These are phyloP conservation scores for Lordiphosa clarofinis DNA, from an alignment of 1,140 invertebrate species.

Conservation along the genomic window DNA sequence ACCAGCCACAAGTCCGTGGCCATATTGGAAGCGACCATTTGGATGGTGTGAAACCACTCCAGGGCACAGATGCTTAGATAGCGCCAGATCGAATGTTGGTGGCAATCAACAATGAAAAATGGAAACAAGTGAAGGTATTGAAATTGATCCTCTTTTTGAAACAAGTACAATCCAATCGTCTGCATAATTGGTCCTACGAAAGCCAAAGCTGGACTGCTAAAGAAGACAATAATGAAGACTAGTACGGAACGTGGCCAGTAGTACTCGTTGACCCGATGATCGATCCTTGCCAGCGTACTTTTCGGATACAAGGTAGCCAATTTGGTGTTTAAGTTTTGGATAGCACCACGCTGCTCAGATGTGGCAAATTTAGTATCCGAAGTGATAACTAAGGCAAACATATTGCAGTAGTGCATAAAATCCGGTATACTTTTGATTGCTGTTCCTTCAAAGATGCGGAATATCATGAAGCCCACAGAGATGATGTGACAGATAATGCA, in stretches of 20 bases:
- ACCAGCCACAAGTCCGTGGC: constrained; percentile 40
- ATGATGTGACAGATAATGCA: constrained; percentile 21
- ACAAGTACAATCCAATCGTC: constrained; percentile 9
- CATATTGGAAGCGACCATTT: background rate
- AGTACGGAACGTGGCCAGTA: constrained; percentile 27
- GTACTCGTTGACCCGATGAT: constrained; percentile 34
- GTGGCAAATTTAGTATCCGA: constrained; percentile 43
- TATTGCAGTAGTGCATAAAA: constrained; percentile 27
- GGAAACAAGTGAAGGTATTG: constrained; percentile 24
- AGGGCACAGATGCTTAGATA: constrained; percentile 7
- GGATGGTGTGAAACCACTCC: constrained; percentile 19
- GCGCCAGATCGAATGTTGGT: background rate
- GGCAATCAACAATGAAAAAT: background rate
- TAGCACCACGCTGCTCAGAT: constrained; percentile 6
- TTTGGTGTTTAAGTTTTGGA: constrained; percentile 22
- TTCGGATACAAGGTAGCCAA: constrained; percentile 30
- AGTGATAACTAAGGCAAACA: constrained; percentile 35
- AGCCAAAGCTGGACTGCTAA: constrained; percentile 23
- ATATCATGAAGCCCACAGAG: constrained; percentile 29
- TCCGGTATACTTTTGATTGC: background rate
- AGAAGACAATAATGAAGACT: constrained; percentile 18
- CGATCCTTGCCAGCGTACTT: constrained; percentile 3
- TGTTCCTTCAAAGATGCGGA: constrained; percentile 25
- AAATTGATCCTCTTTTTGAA: constrained; percentile 5
- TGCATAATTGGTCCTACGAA: constrained; percentile 28